phyloP scores from a whole-genome alignment of 2,113 vertebrate species.

The Notarius quadriscutis region DNA sequence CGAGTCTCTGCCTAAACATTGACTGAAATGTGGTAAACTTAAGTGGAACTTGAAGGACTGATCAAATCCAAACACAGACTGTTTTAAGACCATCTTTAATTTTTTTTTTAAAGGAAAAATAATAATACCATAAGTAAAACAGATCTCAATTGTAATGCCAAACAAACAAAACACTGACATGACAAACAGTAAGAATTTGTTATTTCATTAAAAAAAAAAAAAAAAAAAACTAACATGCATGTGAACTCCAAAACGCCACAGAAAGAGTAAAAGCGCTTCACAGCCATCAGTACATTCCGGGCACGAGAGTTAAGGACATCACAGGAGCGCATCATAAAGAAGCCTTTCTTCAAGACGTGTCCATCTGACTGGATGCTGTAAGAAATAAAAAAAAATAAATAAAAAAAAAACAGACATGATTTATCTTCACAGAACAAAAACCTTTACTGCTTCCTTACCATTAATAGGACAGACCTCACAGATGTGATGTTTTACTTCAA shows the following conservation, averaged over 20 bases:
- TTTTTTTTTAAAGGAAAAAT: neutral
- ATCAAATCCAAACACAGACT: neutral
- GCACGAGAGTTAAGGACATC: slow-evolving; percentile 37
- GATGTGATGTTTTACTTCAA: neutral
- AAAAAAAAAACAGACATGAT: neutral
- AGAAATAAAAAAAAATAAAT: slow-evolving; percentile 47
- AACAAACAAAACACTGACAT: neutral
- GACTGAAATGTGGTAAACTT: neutral
- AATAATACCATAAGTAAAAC: neutral
- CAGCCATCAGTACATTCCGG: neutral
- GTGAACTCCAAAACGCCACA: slow-evolving; percentile 23
- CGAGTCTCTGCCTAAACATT: neutral
- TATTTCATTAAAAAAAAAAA: slow-evolving; percentile 18
- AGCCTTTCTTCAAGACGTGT: slow-evolving; percentile 65
- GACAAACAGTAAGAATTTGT: neutral
- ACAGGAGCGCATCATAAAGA: slow-evolving; percentile 27
- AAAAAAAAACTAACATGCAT: slow-evolving; percentile 57
- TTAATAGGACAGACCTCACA: neutral
- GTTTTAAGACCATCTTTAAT: neutral
- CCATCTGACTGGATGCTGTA: slow-evolving; percentile 69
- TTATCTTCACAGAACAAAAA: neutral
- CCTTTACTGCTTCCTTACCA: neutral
- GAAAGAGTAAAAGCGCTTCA: slow-evolving; percentile 19
- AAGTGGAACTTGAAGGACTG: neutral
- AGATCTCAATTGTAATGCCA: neutral